Evolutionary conservation across 2,888 invertebrate genomes (phyloP), one percentile per base, ranked within the genome.

Genomic region (Seira sanloemensis): DNA sequence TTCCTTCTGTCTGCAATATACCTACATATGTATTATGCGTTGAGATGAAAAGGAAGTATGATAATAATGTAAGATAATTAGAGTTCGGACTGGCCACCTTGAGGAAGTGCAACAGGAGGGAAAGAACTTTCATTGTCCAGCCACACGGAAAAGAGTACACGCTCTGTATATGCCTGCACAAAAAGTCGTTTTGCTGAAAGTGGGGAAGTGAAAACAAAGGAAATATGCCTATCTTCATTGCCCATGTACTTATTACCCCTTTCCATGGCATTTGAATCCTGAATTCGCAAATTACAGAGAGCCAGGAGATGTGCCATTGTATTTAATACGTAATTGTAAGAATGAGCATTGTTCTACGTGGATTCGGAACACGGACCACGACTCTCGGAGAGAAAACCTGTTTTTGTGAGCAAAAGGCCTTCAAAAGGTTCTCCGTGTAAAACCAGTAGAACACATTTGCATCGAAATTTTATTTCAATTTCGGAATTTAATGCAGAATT

Each of bases 371-470:
- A 62, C 62, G 62, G 62, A 62, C 21, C 62, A 21, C n/a, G 2
- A 37, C 12, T 12, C 4, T 50, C 50, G n/a, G 21, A 62, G 23
- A 62, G 19, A 2, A 62, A 62, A 62, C 62, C 62, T 21, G 62
- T 62, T 62, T 62, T 62, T 62, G 4, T 62, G n/a, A 2, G 21
- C 21, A 23, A n/a, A 62, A 62, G 62, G 62, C 62, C 62, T 62
- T 62, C 62, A 62, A 62, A 62, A 62, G 62, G 62, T 23, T 62
- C 21, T 62, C 23, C 21, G n/a, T 62, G 21, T 7, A 62, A 62
- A 62, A 62, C 62, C 62, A 62, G 62, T 62, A 62, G 62, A 62
- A 62, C 62, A 62, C 62, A 62, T 62, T 62, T 9, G 50, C 16
- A 37, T 37, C 37, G 7, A 37, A 9, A 9, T 62, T 62, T 23